phyloP scores from a whole-genome alignment of 2,113 vertebrate species.

The Sorex fumeus region DNA sequence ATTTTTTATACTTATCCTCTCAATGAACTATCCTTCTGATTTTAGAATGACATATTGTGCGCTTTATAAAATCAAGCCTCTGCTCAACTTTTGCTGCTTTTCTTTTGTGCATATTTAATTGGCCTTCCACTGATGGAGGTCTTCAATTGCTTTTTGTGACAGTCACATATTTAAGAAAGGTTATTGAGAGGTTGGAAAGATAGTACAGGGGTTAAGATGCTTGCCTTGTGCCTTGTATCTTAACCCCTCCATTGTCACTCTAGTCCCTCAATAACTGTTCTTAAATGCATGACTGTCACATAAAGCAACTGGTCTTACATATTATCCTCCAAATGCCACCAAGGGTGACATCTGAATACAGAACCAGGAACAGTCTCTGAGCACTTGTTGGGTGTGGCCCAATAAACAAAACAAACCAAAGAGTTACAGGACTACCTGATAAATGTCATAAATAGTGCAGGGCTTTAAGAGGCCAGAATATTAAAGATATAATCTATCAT shows the following conservation, averaged over 20 bases:
- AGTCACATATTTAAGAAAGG: not conserved
- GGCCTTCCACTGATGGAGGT: not conserved
- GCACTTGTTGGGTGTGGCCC: too few species aligned
- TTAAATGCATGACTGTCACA: too few species aligned
- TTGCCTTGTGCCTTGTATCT: too few species aligned
- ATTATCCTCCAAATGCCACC: too few species aligned
- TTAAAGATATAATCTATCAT: slow-evolving; percentile 8
- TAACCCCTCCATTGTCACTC: too few species aligned
- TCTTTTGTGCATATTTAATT: not conserved
- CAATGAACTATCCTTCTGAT: not conserved
- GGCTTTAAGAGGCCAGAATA: not conserved
- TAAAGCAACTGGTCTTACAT: too few species aligned
- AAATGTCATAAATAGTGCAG: not conserved
- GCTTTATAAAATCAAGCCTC: not conserved
- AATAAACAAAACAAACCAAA: too few species aligned
- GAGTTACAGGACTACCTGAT: not conserved
- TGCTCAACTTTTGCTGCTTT: not conserved
- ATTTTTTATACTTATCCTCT: not conserved
- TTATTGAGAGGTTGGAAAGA: too few species aligned
- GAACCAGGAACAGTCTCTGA: too few species aligned
- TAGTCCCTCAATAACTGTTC: too few species aligned
- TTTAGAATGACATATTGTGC: not conserved
- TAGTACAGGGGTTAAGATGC: too few species aligned
- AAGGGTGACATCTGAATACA: too few species aligned
- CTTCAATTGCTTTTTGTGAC: not conserved